Conservation (phyloP, 2,888 invertebrate genomes). For the Tribolium freemani region DNA sequence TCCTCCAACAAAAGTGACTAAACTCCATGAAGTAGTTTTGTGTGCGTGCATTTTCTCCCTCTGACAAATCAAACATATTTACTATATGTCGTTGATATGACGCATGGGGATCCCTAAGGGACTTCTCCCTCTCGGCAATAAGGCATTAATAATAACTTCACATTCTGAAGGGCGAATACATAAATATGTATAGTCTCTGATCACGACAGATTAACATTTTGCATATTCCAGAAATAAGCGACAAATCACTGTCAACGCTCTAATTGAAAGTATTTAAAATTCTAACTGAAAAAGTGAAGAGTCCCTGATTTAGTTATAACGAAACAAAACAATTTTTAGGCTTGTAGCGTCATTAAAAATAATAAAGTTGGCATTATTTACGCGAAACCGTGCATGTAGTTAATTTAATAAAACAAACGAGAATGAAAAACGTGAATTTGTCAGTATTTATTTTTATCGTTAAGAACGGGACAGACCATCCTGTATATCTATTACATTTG, state of each 20-base stretch:
- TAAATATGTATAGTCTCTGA: conserved; percentile 37
- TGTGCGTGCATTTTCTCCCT: conserved; percentile 35
- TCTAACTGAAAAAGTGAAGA: neutral
- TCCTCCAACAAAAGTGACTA: conserved; percentile 35
- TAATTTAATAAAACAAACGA: neutral
- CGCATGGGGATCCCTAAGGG: conserved; percentile 43
- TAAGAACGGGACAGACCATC: neutral
- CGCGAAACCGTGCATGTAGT: neutral
- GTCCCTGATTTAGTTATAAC: neutral
- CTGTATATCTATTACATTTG: conserved; percentile 1
- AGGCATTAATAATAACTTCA: conserved; percentile 41
- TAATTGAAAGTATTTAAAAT: conserved; percentile 25
- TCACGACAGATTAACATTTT: conserved; percentile 37
- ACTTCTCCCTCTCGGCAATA: conserved; percentile 41
- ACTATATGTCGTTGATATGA: conserved; percentile 43
- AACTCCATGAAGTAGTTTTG: conserved; percentile 33
- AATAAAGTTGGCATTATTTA: neutral
- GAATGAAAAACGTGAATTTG: neutral
- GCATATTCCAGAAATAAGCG: conserved; percentile 24
- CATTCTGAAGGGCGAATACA: conserved; percentile 36
- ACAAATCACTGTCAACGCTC: conserved; percentile 18
- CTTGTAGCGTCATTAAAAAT: neutral
- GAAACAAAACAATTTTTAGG: neutral
- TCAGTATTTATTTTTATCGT: neutral
- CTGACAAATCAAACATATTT: conserved; percentile 42